Percentiles rank a stretch among this genome's conserved stretches.
Conservation (phyloP, 2,113 vertebrate species). For the Aptenodytes forsteri region DNA sequence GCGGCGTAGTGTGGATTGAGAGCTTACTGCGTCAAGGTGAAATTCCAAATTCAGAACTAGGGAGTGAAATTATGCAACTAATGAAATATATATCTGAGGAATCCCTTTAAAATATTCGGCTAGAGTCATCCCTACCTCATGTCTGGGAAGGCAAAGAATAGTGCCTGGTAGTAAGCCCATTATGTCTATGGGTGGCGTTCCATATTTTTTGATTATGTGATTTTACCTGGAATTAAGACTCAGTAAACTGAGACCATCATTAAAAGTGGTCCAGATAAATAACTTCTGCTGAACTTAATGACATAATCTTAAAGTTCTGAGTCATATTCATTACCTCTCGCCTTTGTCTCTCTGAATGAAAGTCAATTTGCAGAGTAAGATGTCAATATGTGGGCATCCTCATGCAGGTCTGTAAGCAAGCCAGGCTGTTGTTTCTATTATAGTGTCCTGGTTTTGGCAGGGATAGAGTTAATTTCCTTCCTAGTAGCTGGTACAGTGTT, state of each 20-base stretch:
- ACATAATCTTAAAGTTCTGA: neutral
- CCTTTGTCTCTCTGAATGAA: neutral
- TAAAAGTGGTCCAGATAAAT: neutral
- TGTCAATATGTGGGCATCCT: neutral
- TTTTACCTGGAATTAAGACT: neutral
- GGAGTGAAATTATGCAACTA: neutral
- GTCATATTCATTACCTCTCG: neutral
- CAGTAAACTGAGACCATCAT: neutral
- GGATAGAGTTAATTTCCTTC: too few relatives aligned
- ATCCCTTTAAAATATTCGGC: neutral
- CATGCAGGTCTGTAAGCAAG: neutral
- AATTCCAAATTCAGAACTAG: neutral
- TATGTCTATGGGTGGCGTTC: rapidly evolving
- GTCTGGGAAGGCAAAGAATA: neutral
- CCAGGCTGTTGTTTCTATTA: neutral
- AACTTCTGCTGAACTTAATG: neutral
- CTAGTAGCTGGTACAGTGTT: too few relatives aligned
- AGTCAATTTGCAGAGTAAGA: neutral
- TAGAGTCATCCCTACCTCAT: neutral
- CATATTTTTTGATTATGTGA: neutral
- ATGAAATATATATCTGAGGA: constrained; percentile 15
- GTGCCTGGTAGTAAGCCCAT: neutral
- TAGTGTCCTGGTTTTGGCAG: too few relatives aligned
- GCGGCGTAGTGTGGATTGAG: rapidly evolving
- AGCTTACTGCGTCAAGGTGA: neutral